A percentile compares a stretch with the other conserved stretches of the same genome.
phyloP scores from a whole-genome alignment of 2,888 invertebrate species.

The Nyleta sp. region DNA sequence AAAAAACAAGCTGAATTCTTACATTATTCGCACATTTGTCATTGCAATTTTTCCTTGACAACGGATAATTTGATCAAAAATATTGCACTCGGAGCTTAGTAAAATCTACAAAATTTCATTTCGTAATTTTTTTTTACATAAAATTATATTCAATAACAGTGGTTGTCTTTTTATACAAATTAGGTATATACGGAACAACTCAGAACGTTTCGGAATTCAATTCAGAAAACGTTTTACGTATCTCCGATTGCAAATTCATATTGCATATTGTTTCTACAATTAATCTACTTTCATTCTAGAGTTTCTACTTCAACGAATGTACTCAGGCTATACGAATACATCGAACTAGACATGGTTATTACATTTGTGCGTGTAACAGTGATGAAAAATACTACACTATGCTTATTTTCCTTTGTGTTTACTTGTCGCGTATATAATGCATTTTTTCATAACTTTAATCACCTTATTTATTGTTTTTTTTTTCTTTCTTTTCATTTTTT shows the following conservation, averaged over 20 bases:
- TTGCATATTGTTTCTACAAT: slow-evolving; percentile 48
- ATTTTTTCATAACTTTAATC: neutral
- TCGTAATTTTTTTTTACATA: slow-evolving; percentile 30
- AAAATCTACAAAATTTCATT: slow-evolving; percentile 28
- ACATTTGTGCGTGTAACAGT: slow-evolving; percentile 66
- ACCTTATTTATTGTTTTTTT: no score
- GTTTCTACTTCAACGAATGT: slow-evolving; percentile 60
- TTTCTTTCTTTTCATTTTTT: slow-evolving; percentile 34
- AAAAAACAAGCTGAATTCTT: slow-evolving; percentile 24
- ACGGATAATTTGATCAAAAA: slow-evolving; percentile 45
- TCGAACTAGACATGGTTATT: slow-evolving; percentile 68
- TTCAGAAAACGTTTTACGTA: slow-evolving; percentile 49
- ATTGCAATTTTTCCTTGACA: slow-evolving; percentile 20
- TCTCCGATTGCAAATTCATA: slow-evolving; percentile 61
- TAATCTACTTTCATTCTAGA: slow-evolving; percentile 58
- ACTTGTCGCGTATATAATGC: slow-evolving; percentile 31
- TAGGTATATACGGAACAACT: slow-evolving; percentile 22
- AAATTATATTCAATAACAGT: slow-evolving; percentile 37
- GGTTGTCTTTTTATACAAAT: slow-evolving; percentile 38
- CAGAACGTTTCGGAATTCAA: slow-evolving; percentile 29
- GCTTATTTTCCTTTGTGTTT: slow-evolving; percentile 29
- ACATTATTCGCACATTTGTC: slow-evolving; percentile 27
- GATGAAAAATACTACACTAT: slow-evolving; percentile 66
- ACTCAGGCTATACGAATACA: slow-evolving; percentile 71
- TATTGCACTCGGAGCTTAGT: slow-evolving; percentile 56